Conservation (phyloP, 2,797 vertebrate genomes). For the Hydrophis major region DNA sequence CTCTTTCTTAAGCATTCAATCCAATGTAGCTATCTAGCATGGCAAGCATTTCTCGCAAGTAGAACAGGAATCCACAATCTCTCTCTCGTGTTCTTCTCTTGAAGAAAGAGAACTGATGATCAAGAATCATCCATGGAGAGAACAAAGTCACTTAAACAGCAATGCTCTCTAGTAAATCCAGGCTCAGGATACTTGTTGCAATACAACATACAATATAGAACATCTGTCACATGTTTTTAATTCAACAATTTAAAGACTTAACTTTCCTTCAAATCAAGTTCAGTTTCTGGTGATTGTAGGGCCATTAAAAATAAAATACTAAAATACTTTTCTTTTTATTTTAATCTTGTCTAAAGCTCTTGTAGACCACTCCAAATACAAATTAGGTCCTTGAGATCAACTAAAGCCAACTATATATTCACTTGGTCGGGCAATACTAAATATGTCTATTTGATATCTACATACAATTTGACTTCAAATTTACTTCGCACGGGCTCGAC, state of each 20-base stretch:
- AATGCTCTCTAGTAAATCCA: background rate
- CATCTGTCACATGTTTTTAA: background rate
- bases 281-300: background rate
- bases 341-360: background rate
- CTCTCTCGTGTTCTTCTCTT: background rate
- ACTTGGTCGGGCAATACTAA: background rate
- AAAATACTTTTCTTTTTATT: background rate
- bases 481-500: background rate
- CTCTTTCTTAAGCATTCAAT: background rate
- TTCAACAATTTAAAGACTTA: background rate
- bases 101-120: slow-evolving; percentile 1
- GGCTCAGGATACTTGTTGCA: background rate
- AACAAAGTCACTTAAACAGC: background rate
- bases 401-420: background rate
- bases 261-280: background rate
- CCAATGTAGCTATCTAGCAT: background rate
- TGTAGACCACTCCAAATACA: background rate
- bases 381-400: background rate
- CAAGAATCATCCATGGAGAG: background rate
- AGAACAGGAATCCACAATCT: background rate
- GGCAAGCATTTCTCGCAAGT: background rate
- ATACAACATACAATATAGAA: background rate
- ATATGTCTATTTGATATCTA: background rate
- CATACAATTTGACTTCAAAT: background rate
- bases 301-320: background rate